Evolutionary conservation across 2,113 vertebrate genomes (phyloP).

Genomic region (Shinisaurus crocodilurus): DNA sequence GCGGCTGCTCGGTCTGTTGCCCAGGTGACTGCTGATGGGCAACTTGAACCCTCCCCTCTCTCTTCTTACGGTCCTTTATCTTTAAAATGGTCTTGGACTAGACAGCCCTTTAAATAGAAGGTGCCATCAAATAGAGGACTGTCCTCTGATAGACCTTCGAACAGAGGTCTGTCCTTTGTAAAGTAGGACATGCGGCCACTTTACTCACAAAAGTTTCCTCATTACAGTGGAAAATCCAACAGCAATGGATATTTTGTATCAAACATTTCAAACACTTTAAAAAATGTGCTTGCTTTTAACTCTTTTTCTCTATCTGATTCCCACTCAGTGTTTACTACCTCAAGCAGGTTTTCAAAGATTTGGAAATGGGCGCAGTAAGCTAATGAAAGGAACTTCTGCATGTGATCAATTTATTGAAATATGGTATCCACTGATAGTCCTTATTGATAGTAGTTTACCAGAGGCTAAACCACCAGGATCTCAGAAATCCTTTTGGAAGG

Average conservation of each 20-base stretch:
- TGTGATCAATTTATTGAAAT: too few relatives aligned
- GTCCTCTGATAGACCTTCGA: neutral
- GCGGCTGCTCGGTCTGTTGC: neutral
- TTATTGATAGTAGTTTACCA: too few relatives aligned
- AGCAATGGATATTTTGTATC: neutral
- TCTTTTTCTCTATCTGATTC: too few relatives aligned
- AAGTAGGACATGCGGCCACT: neutral
- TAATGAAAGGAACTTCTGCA: too few relatives aligned
- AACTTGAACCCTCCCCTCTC: neutral
- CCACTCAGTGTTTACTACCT: too few relatives aligned
- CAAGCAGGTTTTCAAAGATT: too few relatives aligned
- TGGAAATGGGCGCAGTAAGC: too few relatives aligned
- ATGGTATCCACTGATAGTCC: too few relatives aligned
- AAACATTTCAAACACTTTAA: neutral
- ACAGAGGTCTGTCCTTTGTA: neutral
- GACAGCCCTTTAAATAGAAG: neutral
- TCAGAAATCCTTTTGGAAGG: too few relatives aligned
- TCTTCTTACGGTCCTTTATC: neutral
- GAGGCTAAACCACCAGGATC: too few relatives aligned
- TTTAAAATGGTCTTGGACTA: neutral
- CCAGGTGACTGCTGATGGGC: neutral
- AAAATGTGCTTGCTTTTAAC: neutral
- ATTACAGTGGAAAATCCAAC: neutral
- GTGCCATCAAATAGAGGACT: neutral
- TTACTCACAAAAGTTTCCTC: neutral